Base-by-base conservation (phyloP, 2,797 vertebrate genomes). In the Jordanella pulchra region DNA sequence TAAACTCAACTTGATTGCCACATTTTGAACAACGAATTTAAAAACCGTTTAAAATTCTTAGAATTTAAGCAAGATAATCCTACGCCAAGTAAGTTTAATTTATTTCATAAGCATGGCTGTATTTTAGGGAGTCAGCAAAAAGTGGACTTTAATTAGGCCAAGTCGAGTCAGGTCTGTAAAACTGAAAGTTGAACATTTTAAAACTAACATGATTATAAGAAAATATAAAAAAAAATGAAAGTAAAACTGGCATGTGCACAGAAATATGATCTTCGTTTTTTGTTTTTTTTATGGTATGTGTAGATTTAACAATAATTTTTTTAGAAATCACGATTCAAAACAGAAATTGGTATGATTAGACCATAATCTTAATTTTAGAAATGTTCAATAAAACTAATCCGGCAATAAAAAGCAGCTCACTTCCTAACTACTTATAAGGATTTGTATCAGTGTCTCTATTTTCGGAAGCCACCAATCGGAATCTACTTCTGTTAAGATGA, bases 401-500 rank as follows among this genome's bases (percentile, higher is more conserved):
- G 32, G 68, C 63, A 4, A 61, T 75, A 60, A 67, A 35, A 25
- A 77, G 61, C 64, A 81, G 71, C 85, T 83, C 81, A 71, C 61
- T 51, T 70, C 63, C 71, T 35, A 32, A 75, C 75, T 79, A 83
- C 79, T 84, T 69, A 67, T 84, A 85, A 74, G 61, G 65, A 81
- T 75, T 61, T 76, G 78, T 76, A 61, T 71, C 39, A 27, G 70
- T 30, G 47, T 55, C 55, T n/a, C 79, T 47, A 53, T 48, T 73
- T 60, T 48, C 54, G 76, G 28, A 14, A 54, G 63, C 65, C 69
- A 69, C 28, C 69, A 68, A 69, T 70, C 65, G 39, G 54, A 44
- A 73, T 76, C 69, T 61, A 65, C 71, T 81, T 82, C 74, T 86
- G 76, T 74, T n/a, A 81, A 87, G 75, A 47, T 56, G 61, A 81